Percentiles rank a stretch among this genome's conserved stretches.
Conservation (phyloP, 2,113 vertebrate species). For the Chaetodon auriga region DNA sequence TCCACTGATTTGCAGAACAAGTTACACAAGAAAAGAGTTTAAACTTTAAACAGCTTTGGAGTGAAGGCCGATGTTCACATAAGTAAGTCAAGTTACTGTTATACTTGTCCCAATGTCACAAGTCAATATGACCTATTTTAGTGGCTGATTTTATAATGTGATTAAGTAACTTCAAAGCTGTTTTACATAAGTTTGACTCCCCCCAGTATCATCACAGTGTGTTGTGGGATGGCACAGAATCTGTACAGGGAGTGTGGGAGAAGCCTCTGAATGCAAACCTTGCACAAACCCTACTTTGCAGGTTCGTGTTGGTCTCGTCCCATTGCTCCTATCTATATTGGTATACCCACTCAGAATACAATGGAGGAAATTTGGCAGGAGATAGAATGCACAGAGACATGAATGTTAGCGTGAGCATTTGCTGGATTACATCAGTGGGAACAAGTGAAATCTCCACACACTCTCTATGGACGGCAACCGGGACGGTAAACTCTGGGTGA, state of each 20-base stretch:
- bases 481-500: slow-evolving; percentile 79
- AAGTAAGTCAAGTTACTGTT: not conserved
- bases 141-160: not conserved
- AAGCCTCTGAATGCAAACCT: slow-evolving; percentile 11
- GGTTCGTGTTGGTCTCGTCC: slow-evolving; percentile 29
- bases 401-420: slow-evolving; percentile 60
- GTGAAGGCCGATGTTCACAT: not conserved
- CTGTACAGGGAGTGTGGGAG: not conserved
- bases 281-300: slow-evolving; percentile 12
- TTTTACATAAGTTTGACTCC: not conserved
- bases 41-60: not conserved
- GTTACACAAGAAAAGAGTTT: not conserved
- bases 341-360: slow-evolving; percentile 38
- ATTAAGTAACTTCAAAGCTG: not conserved
- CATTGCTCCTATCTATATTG: slow-evolving; percentile 24
- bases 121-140: slow-evolving; percentile 22
- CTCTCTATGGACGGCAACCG: slow-evolving; percentile 35
- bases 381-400: slow-evolving; percentile 47
- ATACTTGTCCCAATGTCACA: not conserved
- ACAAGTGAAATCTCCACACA: slow-evolving; percentile 48
- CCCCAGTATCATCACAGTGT: not conserved
- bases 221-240: not conserved
- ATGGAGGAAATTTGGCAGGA: slow-evolving; percentile 50
- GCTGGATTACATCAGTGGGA: slow-evolving; percentile 66
- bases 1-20: not conserved